Evolutionary conservation across 37 sponge, comb jelly and placozoan genomes (phyloP), one percentile per base, ranked within the genome.

Genomic region (Amphimedon queenslandica): DNA sequence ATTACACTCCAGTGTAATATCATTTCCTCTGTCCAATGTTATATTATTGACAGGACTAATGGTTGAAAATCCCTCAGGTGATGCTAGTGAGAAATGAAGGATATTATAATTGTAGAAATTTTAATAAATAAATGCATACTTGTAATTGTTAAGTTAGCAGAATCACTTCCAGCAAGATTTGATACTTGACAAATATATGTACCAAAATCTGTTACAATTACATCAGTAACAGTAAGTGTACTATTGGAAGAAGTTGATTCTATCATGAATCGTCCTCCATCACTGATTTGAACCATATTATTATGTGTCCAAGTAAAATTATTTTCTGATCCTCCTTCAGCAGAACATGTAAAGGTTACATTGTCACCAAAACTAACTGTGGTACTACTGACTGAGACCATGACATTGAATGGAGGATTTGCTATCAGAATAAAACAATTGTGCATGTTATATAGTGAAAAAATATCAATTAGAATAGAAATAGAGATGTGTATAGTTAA

Each of bases 271-370:
- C 8, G 53, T 47, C 53, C 53, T 47, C 53, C 8, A 8, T 18
- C 13, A 47, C 53, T 47, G 13, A 47, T 13, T 47, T n/a, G 13
- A 13, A n/a, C n/a, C n/a, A 8, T 47, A 13, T 8, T 13, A 47
- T 47, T 47, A 47, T 18, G 13, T 47, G 13, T 18, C 75, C 86
- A 78, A 3, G 10, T 4, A 3, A 42, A 18, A 5, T 11, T 30
- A 31, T 63, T 71, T 2, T 31, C 66, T 28, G 80, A 72, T 70
- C 80, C 80, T 55, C 72, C 80, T 24, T 35, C 25, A 63, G 53
- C 56, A 3, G 34, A 20, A 28, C 80, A 80, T 4, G 36, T 72
- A 25, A 80, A 72, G n/a, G 2, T 71, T 21, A 63, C 73, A 39
- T 23, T 2, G 13, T 58, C 67, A 21, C 13, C 33, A 5, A 18